A percentile compares a stretch with the other conserved stretches of the same genome.
Conservation (phyloP, 2,888 invertebrate species). For the Pinctada fucata region DNA sequence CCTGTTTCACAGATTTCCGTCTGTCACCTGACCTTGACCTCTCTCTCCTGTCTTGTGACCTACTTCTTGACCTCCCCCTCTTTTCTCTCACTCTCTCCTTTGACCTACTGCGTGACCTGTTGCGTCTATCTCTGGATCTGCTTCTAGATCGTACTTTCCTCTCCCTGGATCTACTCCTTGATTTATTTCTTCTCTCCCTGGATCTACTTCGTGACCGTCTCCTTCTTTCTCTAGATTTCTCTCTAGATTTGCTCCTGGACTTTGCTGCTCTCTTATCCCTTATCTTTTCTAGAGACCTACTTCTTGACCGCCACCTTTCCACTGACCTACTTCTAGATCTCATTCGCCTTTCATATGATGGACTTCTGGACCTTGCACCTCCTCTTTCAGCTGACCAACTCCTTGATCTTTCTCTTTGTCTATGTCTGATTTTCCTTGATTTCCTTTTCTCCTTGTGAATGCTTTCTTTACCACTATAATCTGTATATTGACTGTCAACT, state of each 20-base stretch:
- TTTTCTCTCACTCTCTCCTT: conserved; percentile 37
- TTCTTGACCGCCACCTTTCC: too few species aligned
- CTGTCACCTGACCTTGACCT: conserved; percentile 29
- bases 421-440: not conserved
- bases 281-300: conserved; percentile 2
- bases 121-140: conserved; percentile 51
- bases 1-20: not conserved
- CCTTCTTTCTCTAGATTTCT: conserved; percentile 20
- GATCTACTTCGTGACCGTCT: conserved; percentile 48
- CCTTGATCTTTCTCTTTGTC: not conserved
- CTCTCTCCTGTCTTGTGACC: conserved; percentile 44
- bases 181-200: conserved; percentile 42
- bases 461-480: conserved; percentile 8
- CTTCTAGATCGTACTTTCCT: conserved; percentile 43
- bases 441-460: conserved; percentile 21
- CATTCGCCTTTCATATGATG: too few species aligned
- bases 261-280: not conserved
- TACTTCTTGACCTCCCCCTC: conserved; percentile 34
- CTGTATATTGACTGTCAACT: not conserved
- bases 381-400: too few species aligned
- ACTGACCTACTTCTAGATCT: too few species aligned
- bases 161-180: conserved; percentile 45
- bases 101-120: not conserved
- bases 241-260: not conserved
- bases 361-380: too few species aligned